Evolutionary conservation across 2,797 vertebrate species (phyloP).

Genomic region (Semotilus atromaculatus): DNA sequence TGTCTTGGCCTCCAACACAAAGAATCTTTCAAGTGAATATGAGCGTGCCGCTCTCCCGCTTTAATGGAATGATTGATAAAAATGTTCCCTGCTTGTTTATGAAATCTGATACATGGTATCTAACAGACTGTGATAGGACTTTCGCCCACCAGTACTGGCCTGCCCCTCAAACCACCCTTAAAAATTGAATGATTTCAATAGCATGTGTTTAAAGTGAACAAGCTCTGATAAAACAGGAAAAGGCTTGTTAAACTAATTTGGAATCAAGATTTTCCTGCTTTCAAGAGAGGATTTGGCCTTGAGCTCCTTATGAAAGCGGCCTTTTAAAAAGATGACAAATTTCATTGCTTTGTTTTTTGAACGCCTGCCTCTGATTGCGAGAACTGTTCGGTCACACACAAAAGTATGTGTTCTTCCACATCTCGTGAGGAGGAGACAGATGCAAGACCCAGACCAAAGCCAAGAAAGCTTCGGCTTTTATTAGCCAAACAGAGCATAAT

Average conservation of each 20-base stretch:
- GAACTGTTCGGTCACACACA: conserved; percentile 47
- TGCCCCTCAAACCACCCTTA: conserved; percentile 45
- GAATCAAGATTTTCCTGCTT: conserved; percentile 56
- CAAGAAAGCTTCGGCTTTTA: conserved; percentile 43
- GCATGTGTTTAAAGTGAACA: conserved; percentile 53
- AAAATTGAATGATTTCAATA: conserved; percentile 51
- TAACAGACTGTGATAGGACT: conserved; percentile 67
- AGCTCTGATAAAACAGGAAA: conserved; percentile 62
- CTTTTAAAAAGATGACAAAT: conserved; percentile 54
- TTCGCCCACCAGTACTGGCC: conserved; percentile 32
- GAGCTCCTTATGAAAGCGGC: conserved; percentile 50
- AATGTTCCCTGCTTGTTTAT: conserved; percentile 76
- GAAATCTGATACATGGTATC: conserved; percentile 77
- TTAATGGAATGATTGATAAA: conserved; percentile 76
- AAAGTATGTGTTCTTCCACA: conserved; percentile 53
- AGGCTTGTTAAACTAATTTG: conserved; percentile 61
- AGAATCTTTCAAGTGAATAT: conserved; percentile 69
- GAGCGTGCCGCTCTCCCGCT: conserved; percentile 60
- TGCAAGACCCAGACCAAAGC: conserved; percentile 54
- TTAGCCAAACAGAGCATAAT: conserved; percentile 27
- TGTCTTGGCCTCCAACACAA: conserved; percentile 67
- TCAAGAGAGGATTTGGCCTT: conserved; percentile 57
- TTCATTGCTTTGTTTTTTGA: conserved; percentile 55
- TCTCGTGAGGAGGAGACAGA: conserved; percentile 51
- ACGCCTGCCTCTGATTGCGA: conserved; percentile 54